Evolutionary conservation across 2,113 vertebrate species (phyloP), one percentile per base, ranked within the genome.

Genomic region (Piaya cayana): DNA sequence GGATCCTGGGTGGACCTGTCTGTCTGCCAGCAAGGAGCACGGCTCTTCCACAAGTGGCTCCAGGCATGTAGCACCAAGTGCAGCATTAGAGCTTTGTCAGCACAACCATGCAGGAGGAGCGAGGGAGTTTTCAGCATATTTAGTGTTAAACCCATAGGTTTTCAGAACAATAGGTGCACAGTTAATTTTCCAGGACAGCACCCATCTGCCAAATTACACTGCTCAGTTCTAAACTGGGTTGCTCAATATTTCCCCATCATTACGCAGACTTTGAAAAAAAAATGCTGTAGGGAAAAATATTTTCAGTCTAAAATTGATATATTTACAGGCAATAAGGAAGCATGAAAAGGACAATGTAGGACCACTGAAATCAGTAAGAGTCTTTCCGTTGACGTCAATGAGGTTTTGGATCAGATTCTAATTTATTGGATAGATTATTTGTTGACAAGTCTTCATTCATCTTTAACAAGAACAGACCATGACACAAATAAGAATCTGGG

Each of bases 381-480:
- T 92, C 67, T 80, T 87, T 90, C 43, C 85, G 43, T 64, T 96
- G 92, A 96, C 85, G 85, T 97, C 95, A 96, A 68, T 92, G 94
- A 86, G 94, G 96, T 72, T 96, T 92, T 93, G 95, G 75, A 95
- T 78, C 78, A 64, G 93, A 70, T 81, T 94, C 56, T 86, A 81
- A 71, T 64, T 90, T 80, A 81, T 78, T 15, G 76, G 56, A 45
- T 58, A 78, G 72, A 94, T 88, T 95, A 92, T 93, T 93, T 88
- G 67, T 72, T 95, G 92, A 95, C 92, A 96, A 92, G 87, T 78
- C 70, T 83, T 71, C 71, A 70, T 95, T 94, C 75, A 68, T 88
- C 68, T 94, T 30, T 60, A 92, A 49, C 17, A 83, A 68, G 68
- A 94, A 94, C 78, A 93, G 82, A 94, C 37, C 37, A 4, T 36